Conservation (phyloP, 2,888 invertebrate species). For the Mellilla xanthometata region DNA sequence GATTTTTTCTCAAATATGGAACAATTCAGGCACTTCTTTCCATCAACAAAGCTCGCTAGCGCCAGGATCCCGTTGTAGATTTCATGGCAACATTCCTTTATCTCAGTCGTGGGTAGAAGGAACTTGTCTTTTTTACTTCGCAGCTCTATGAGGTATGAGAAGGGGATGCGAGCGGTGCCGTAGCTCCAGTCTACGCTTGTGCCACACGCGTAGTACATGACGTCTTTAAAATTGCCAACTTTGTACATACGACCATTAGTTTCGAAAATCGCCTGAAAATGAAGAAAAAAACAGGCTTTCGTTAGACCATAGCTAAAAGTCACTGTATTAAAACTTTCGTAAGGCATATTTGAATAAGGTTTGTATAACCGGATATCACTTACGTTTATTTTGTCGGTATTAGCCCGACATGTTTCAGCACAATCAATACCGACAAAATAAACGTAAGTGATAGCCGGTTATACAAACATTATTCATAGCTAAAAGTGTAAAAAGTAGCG, state of each 20-base stretch:
- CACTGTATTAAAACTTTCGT: too few relatives aligned
- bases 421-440: too few relatives aligned
- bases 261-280: conserved; percentile 65
- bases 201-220: conserved; percentile 70
- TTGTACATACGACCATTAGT: conserved; percentile 68
- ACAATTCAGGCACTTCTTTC: conserved; percentile 57
- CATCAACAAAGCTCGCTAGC: conserved; percentile 58
- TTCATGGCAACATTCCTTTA: conserved; percentile 63
- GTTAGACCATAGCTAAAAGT: too few relatives aligned
- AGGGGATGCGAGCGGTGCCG: conserved; percentile 67
- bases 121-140: conserved; percentile 65
- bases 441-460: too few relatives aligned
- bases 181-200: conserved; percentile 78
- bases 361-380: too few relatives aligned
- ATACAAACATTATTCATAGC: too few relatives aligned
- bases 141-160: conserved; percentile 67
- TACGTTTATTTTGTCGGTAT: too few relatives aligned
- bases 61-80: conserved; percentile 56
- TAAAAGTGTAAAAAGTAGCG: too few relatives aligned
- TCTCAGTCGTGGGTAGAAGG: conserved; percentile 59
- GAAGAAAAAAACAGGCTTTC: background rate
- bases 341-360: too few relatives aligned
- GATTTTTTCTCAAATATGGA: conserved; percentile 35
- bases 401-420: too few relatives aligned
- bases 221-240: conserved; percentile 72